Evolutionary conservation across 2,113 vertebrate genomes (phyloP).

Genomic region (Otis tarda): DNA sequence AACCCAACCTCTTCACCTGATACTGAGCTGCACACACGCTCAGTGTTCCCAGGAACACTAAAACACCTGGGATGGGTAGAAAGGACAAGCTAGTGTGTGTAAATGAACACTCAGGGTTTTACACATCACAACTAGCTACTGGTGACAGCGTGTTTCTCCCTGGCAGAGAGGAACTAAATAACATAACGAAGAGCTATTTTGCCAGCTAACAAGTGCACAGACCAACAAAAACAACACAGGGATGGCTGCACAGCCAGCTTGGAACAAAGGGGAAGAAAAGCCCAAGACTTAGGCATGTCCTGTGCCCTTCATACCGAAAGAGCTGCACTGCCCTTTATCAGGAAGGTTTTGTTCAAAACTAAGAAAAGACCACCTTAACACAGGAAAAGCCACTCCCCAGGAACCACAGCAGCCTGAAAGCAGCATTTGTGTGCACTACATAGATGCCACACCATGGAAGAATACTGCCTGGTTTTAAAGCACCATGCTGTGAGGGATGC

Average conservation of each 20-base stretch:
- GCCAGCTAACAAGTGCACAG: background rate
- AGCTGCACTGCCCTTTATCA: background rate
- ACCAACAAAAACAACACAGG: background rate
- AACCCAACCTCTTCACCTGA: slow-evolving; percentile 47
- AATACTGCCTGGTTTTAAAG: background rate
- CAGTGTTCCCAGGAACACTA: slow-evolving; percentile 5
- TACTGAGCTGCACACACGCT: slow-evolving; percentile 28
- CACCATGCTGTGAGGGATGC: background rate
- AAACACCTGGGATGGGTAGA: slow-evolving; percentile 39
- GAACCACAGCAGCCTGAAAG: background rate
- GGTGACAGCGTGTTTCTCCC: background rate
- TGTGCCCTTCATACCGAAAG: background rate
- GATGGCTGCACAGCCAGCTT: background rate
- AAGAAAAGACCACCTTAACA: background rate
- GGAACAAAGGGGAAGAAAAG: background rate
- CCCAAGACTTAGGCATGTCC: background rate
- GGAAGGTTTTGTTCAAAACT: background rate
- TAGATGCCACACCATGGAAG: background rate
- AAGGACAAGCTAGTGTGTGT: background rate
- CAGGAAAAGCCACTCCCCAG: background rate
- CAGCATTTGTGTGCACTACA: fast-evolving
- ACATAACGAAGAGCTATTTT: background rate
- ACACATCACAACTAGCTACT: background rate
- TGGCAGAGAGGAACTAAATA: background rate
- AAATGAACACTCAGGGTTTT: slow-evolving; percentile 39